phyloP scores from a whole-genome alignment of 2,113 vertebrate species.

The Psettodes erumei region DNA sequence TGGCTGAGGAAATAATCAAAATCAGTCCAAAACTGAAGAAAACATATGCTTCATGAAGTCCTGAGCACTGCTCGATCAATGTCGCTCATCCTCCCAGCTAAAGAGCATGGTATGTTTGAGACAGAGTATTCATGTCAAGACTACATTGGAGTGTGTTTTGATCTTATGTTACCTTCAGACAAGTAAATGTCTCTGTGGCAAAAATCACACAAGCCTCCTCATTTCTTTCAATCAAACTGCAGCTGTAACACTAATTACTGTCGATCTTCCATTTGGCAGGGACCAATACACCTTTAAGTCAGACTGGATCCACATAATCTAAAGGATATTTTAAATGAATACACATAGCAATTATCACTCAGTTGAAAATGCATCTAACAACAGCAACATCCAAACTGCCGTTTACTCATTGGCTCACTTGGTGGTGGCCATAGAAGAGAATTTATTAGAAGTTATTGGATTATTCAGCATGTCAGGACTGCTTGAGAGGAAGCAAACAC shows the following conservation, averaged over 20 bases:
- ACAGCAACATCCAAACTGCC: slow-evolving; percentile 23
- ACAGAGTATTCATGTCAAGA: not conserved
- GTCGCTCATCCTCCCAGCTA: not conserved
- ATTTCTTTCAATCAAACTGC: too few species aligned
- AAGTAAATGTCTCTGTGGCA: too few species aligned
- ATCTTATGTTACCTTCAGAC: not conserved
- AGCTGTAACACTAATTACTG: too few species aligned
- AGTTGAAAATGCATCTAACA: not conserved
- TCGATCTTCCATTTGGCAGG: not conserved
- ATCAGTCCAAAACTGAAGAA: slow-evolving; percentile 5
- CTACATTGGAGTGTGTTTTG: not conserved
- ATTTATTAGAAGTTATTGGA: slow-evolving; percentile 69
- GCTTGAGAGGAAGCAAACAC: slow-evolving; percentile 64
- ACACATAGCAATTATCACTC: not conserved
- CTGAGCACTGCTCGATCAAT: not conserved
- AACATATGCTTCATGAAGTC: not conserved
- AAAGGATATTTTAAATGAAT: not conserved
- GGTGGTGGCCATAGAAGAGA: slow-evolving; percentile 51
- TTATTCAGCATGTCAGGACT: slow-evolving; percentile 75
- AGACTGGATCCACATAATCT: not conserved
- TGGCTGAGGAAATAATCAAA: not conserved
- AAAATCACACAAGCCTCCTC: too few species aligned
- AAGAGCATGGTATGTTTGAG: not conserved
- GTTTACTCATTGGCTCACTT: slow-evolving; percentile 27
- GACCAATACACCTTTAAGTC: not conserved